Evolutionary conservation across 2,113 vertebrate species (phyloP).

Genomic region (Cricetomys ansorgei): DNA sequence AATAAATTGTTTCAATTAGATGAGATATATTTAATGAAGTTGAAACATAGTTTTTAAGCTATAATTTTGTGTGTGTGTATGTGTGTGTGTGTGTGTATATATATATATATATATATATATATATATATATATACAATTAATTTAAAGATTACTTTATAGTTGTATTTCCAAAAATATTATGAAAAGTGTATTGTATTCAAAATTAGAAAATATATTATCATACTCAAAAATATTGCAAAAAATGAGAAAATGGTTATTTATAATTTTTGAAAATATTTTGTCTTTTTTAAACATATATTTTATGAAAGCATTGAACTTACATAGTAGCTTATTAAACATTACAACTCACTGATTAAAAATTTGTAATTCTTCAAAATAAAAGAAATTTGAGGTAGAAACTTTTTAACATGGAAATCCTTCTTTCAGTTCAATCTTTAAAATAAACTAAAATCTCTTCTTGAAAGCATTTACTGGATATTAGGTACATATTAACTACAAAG

Average conservation of each 20-base stretch:
- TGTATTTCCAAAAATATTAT: neutral
- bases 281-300: neutral
- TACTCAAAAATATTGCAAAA: neutral
- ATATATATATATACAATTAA: neutral
- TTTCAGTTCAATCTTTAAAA: conserved; percentile 40
- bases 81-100: too few relatives aligned
- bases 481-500: neutral
- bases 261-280: neutral
- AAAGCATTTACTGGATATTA: conserved; percentile 18
- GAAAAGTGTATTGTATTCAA: neutral
- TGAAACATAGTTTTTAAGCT: neutral
- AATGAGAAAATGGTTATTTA: neutral
- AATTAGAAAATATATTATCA: neutral
- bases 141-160: neutral
- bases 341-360: conserved; percentile 37
- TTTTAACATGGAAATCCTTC: conserved; percentile 25
- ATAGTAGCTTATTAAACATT: neutral
- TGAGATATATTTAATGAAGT: conserved; percentile 13
- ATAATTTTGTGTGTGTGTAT: too few relatives aligned
- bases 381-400: conserved; percentile 44
- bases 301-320: conserved; percentile 45
- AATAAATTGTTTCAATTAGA: neutral
- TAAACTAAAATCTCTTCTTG: neutral
- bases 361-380: conserved; percentile 46
- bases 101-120: neutral